Conservation (phyloP, 2,113 vertebrate species). For the Tonatia bakeri region DNA sequence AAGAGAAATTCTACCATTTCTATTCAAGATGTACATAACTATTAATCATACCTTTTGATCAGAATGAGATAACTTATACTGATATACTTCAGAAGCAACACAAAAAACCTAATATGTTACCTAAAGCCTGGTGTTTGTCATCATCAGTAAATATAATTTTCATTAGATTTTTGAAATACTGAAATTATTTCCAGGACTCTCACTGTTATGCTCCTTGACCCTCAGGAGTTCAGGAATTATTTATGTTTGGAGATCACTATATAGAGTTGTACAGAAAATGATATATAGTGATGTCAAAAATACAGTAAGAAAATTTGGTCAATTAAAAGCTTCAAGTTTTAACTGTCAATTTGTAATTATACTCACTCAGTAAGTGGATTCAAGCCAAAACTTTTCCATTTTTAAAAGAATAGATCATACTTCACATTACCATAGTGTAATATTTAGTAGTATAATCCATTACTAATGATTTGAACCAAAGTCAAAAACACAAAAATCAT, state of each 20-base stretch:
- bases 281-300: background rate
- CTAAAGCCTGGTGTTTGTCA: background rate
- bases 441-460: background rate
- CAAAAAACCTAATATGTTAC: background rate
- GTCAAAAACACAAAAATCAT: background rate
- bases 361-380: background rate
- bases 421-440: slow-evolving; percentile 6
- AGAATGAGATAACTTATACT: background rate
- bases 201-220: background rate
- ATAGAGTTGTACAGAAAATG: background rate
- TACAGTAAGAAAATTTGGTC: background rate
- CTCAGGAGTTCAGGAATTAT: background rate
- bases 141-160: background rate
- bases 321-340: background rate
- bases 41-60: background rate
- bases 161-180: background rate
- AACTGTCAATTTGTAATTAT: background rate
- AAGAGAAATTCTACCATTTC: background rate
- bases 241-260: background rate
- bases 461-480: background rate
- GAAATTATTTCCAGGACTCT: background rate
- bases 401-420: background rate
- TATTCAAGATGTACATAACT: background rate
- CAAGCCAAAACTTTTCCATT: background rate
- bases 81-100: background rate